These are phyloP conservation scores for Okamejei kenojei DNA, from an alignment of 2,797 vertebrate genomes.

Conservation along the genomic window DNA sequence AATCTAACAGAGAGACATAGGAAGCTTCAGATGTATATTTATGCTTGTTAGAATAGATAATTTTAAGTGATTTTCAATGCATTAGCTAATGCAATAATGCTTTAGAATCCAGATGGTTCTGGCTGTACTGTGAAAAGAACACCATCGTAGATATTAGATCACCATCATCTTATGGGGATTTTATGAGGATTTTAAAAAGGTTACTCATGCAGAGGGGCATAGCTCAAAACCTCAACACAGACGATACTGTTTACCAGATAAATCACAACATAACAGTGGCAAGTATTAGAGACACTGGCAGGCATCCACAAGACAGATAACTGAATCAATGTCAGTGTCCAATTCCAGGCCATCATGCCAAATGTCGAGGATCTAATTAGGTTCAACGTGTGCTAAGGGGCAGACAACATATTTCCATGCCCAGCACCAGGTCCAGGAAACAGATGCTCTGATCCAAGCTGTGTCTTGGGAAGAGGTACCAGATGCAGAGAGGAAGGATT, in stretches of 20 bases:
- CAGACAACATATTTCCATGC: too few species aligned
- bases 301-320: too few species aligned
- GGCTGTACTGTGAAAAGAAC: neutral
- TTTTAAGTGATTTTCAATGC: neutral
- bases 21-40: neutral
- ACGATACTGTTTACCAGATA: neutral
- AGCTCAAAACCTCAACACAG: neutral
- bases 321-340: too few species aligned
- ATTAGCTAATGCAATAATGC: neutral
- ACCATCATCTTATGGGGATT: neutral
- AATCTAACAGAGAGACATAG: neutral
- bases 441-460: too few species aligned
- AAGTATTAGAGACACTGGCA: neutral
- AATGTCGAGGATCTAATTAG: too few species aligned
- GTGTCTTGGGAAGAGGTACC: too few species aligned
- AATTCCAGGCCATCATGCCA: too few species aligned
- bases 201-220: neutral
- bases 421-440: too few species aligned
- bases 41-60: neutral
- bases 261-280: neutral
- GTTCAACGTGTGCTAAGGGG: too few species aligned
- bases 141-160: neutral
- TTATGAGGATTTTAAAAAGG: neutral
- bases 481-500: too few species aligned
- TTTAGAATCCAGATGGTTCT: constrained; percentile 6